phyloP scores from a whole-genome alignment of 2,797 vertebrate species.

The Nannoperca obscura region DNA sequence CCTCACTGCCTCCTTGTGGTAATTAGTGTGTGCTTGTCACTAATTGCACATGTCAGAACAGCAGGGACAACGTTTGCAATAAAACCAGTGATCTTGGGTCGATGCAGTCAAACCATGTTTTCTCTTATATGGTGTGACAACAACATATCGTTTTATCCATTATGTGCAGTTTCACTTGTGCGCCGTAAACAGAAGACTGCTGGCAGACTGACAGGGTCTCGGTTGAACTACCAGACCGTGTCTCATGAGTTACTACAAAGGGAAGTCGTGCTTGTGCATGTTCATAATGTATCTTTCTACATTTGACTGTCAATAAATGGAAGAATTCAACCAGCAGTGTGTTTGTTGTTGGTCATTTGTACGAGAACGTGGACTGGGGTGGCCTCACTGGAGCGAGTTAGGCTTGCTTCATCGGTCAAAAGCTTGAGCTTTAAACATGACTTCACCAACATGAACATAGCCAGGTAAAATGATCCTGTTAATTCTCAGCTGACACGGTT shows the following conservation, averaged over 20 bases:
- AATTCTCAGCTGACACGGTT: neutral
- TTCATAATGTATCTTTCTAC: conserved; percentile 9
- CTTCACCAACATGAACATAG: neutral
- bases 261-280: conserved; percentile 32
- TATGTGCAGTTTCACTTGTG: neutral
- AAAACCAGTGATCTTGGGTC: neutral
- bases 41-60: neutral
- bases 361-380: too few species aligned
- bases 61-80: neutral
- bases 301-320: conserved; percentile 48
- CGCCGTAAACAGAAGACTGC: neutral
- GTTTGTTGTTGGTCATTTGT: neutral
- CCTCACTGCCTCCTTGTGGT: neutral
- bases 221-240: neutral
- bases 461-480: neutral
- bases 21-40: neutral
- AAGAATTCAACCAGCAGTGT: neutral
- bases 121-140: neutral
- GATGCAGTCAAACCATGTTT: neutral
- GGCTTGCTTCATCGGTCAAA: neutral
- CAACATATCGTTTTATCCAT: neutral
- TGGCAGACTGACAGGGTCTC: too few species aligned
- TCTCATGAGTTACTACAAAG: conserved; percentile 34
- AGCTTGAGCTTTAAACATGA: neutral
- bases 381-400: too few species aligned